phyloP scores from a whole-genome alignment of 1,140 invertebrate genomes.

The Lepidurus apus region DNA sequence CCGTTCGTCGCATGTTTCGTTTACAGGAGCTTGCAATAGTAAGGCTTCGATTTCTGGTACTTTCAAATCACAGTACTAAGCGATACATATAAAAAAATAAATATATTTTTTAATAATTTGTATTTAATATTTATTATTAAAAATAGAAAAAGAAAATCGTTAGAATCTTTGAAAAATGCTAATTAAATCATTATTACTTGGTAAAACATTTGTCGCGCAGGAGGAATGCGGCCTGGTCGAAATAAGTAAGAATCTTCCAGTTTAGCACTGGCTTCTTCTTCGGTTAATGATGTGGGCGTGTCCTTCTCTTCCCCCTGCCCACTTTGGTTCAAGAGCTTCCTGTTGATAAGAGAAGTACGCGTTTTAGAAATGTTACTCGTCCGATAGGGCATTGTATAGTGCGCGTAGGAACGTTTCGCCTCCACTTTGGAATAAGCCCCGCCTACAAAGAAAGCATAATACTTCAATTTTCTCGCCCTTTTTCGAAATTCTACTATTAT shows the following conservation, averaged over 20 bases:
- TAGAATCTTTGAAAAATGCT: neutral
- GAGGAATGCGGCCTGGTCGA: constrained; percentile 61
- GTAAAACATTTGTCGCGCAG: constrained; percentile 74
- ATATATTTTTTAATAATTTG: too few species aligned
- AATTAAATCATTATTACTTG: constrained; percentile 50
- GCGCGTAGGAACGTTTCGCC: constrained; percentile 52
- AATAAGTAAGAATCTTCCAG: constrained; percentile 56
- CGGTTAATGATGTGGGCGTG: neutral
- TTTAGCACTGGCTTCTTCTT: constrained; percentile 35
- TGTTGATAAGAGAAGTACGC: constrained; percentile 45
- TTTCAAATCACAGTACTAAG: constrained; percentile 73
- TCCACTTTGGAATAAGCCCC: constrained; percentile 52
- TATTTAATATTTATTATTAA: too few species aligned
- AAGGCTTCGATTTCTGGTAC: constrained; percentile 77
- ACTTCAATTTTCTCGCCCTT: constrained; percentile 36
- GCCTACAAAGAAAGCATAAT: constrained; percentile 43
- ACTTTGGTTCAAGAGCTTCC: constrained; percentile 40
- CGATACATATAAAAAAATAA: too few species aligned
- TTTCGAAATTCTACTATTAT: too few species aligned
- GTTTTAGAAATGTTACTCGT: constrained; percentile 44
- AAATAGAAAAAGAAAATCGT: too few species aligned
- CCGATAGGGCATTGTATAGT: constrained; percentile 52
- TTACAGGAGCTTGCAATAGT: constrained; percentile 58
- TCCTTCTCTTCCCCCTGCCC: constrained; percentile 41
- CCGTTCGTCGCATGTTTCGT: constrained; percentile 60